Conservation (phyloP, 1,140 invertebrate genomes). For the Apolygus lucorum region DNA sequence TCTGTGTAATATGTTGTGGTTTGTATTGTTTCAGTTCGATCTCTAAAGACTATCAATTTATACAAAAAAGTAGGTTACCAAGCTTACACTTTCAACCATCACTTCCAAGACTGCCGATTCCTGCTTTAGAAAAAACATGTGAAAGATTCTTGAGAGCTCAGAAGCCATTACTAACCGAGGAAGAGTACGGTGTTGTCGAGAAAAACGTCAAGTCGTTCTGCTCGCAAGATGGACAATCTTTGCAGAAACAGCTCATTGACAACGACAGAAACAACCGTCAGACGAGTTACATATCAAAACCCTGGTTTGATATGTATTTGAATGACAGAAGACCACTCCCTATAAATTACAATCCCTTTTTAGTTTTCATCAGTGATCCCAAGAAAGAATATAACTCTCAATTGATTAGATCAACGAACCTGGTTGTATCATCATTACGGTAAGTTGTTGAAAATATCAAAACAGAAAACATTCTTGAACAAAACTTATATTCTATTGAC, state of each 20-base stretch:
- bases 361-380: constrained; percentile 73
- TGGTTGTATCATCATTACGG: constrained; percentile 78
- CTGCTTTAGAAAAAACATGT: constrained; percentile 74
- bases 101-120: constrained; percentile 82
- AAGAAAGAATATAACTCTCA: constrained; percentile 68
- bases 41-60: constrained; percentile 54
- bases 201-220: constrained; percentile 55
- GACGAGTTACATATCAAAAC: constrained; percentile 88
- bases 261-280: constrained; percentile 72
- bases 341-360: constrained; percentile 88
- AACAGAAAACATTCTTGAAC: no score
- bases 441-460: no score
- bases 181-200: constrained; percentile 57
- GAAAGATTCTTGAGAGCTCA: constrained; percentile 77
- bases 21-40: constrained; percentile 21
- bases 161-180: constrained; percentile 57
- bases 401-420: constrained; percentile 75
- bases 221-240: constrained; percentile 51
- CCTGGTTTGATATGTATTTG: constrained; percentile 96
- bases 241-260: constrained; percentile 64
- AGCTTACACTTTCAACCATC: constrained; percentile 92
- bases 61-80: constrained; percentile 67
- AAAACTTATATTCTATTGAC: no score
- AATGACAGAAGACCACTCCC: constrained; percentile 73
- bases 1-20: no score